phyloP scores from a whole-genome alignment of 2,888 invertebrate genomes.

The Allacma fusca region DNA sequence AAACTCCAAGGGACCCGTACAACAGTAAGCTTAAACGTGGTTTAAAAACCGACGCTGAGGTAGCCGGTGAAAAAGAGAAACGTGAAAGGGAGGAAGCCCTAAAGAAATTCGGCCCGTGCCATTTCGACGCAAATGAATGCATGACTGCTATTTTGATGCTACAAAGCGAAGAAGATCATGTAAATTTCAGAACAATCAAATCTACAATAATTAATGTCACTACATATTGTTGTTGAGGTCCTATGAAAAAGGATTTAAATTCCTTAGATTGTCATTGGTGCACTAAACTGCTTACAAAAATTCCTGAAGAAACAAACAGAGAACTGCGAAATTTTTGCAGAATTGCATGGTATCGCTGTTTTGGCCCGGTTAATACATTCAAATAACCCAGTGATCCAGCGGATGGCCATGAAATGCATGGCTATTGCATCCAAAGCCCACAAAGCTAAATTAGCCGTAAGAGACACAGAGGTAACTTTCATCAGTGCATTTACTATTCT shows the following conservation, averaged over 20 bases:
- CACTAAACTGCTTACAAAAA: slow-evolving; percentile 55
- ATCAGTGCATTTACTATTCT: background rate
- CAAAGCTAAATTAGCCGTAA: slow-evolving; percentile 47
- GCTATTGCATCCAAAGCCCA: slow-evolving; percentile 51
- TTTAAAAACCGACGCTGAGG: slow-evolving; percentile 1
- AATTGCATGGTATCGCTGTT: slow-evolving; percentile 49
- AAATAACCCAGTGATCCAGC: slow-evolving; percentile 50
- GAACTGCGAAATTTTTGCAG: slow-evolving; percentile 51
- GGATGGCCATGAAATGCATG: slow-evolving; percentile 55
- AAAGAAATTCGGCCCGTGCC: slow-evolving; percentile 53
- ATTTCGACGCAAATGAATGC: slow-evolving; percentile 54
- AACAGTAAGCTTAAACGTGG: slow-evolving; percentile 19
- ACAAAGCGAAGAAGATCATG: slow-evolving; percentile 54
- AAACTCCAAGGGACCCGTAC: slow-evolving; percentile 25
- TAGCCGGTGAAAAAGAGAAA: background rate
- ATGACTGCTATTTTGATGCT: slow-evolving; percentile 56
- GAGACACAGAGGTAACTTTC: slow-evolving; percentile 48
- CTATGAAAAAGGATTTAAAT: too few species aligned
- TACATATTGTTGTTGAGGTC: background rate
- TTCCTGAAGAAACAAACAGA: slow-evolving; percentile 53
- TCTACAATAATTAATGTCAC: background rate
- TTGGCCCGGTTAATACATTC: slow-evolving; percentile 48
- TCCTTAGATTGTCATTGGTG: slow-evolving; percentile 57
- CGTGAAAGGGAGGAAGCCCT: slow-evolving; percentile 43
- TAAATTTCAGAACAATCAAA: slow-evolving; percentile 14